These are phyloP conservation scores for Phrynosoma platyrhinos DNA, from an alignment of 2,113 vertebrate genomes.

Conservation along the genomic window DNA sequence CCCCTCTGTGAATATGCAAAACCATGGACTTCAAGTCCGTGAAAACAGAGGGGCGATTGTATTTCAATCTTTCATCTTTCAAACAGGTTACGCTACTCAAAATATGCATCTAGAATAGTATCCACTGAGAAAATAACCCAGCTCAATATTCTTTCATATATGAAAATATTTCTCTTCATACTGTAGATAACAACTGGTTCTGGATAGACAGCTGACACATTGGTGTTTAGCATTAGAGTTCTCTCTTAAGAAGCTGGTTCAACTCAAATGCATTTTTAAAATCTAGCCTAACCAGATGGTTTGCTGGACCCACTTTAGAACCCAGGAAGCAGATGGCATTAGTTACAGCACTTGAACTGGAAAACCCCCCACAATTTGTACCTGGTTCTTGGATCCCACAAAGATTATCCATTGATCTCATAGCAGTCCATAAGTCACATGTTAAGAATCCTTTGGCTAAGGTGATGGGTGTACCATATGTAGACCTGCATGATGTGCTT, in stretches of 20 bases:
- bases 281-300: slow-evolving; percentile 38
- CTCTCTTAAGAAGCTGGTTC: neutral
- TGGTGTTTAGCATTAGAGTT: slow-evolving; percentile 42
- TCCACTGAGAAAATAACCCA: neutral
- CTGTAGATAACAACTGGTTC: slow-evolving; percentile 20
- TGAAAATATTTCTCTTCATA: neutral
- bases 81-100: neutral
- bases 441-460: too few species aligned
- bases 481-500: neutral
- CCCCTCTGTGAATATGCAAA: too few species aligned
- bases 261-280: neutral
- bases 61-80: neutral
- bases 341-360: neutral
- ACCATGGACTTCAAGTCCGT: too few species aligned
- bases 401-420: too few species aligned
- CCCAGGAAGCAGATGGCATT: slow-evolving; percentile 8
- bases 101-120: rapidly evolving
- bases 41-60: too few species aligned
- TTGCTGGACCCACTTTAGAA: slow-evolving; percentile 7
- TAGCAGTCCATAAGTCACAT: too few species aligned
- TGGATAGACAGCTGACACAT: slow-evolving; percentile 10
- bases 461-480: neutral
- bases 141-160: neutral
- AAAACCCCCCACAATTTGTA: too few species aligned
- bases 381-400: too few species aligned